Evolutionary conservation across 2,797 vertebrate genomes (phyloP).

Genomic region (Falco concolor): DNA sequence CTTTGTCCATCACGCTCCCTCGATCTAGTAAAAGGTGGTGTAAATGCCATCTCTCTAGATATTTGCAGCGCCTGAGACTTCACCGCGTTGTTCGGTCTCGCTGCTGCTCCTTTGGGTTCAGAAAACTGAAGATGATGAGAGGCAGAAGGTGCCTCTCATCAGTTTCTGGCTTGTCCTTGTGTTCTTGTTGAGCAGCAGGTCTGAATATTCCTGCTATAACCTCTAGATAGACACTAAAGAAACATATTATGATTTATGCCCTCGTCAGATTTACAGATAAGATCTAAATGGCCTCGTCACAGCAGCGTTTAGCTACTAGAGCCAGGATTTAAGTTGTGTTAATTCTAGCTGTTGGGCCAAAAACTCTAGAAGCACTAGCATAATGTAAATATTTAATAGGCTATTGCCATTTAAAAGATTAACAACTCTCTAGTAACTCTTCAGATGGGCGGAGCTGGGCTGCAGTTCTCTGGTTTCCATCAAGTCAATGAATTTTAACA

Average conservation of each 20-base stretch:
- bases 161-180: not conserved
- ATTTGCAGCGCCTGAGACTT: not conserved
- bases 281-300: slow-evolving; percentile 34
- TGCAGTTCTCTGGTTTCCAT: slow-evolving; percentile 20
- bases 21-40: not conserved
- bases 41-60: not conserved
- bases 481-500: slow-evolving; percentile 17
- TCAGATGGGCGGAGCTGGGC: not conserved
- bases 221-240: slow-evolving; percentile 14
- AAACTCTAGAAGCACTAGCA: not conserved
- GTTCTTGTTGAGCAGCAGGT: not conserved
- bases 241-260: slow-evolving; percentile 1
- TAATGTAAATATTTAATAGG: slow-evolving; percentile 64
- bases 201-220: not conserved
- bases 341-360: slow-evolving; percentile 24
- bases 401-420: slow-evolving; percentile 58
- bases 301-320: not conserved
- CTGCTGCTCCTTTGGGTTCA: not conserved
- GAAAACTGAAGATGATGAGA: not conserved
- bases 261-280: slow-evolving; percentile 25
- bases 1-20: not conserved
- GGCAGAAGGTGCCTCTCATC: not conserved
- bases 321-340: slow-evolving; percentile 41
- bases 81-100: accelerated
- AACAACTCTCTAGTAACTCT: slow-evolving; percentile 25